These are phyloP conservation scores for Pao palembangensis DNA, from an alignment of 2,113 vertebrate species.

Conservation along the genomic window DNA sequence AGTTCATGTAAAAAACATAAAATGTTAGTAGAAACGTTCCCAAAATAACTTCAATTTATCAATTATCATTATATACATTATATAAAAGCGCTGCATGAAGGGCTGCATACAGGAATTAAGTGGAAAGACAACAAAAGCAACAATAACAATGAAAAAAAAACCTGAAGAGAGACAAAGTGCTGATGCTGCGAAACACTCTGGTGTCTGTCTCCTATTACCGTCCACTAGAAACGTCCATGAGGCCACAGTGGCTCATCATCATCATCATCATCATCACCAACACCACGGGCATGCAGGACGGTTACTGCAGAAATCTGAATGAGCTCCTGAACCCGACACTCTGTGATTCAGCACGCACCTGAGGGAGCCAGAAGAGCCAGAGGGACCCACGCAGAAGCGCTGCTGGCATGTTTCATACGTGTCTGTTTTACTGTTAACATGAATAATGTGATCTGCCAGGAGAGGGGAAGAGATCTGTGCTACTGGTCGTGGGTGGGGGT, in stretches of 20 bases:
- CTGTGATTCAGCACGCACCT: constrained; percentile 46
- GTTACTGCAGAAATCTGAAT: constrained; percentile 33
- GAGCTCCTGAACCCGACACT: constrained; percentile 23
- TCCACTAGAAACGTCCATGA: neutral
- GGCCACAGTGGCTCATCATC: constrained; percentile 23
- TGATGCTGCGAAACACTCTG: constrained; percentile 7
- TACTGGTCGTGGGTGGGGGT: constrained; percentile 32
- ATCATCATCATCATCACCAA: constrained; percentile 11
- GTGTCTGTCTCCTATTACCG: constrained; percentile 11
- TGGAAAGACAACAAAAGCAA: too few relatives aligned
- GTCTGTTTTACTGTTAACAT: constrained; percentile 9
- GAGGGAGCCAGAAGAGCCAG: constrained; percentile 10
- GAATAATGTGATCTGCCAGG: constrained; percentile 16
- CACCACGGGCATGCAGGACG: constrained; percentile 12
- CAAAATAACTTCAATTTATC: too few relatives aligned
- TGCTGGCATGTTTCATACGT: too few relatives aligned
- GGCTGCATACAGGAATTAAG: too few relatives aligned
- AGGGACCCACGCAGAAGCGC: neutral
- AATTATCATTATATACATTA: too few relatives aligned
- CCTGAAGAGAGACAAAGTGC: neutral
- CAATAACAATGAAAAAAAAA: too few relatives aligned
- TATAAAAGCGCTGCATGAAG: too few relatives aligned
- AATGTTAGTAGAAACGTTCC: too few relatives aligned
- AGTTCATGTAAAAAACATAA: constrained; percentile 1
- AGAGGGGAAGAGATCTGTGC: constrained; percentile 10